phyloP scores from a whole-genome alignment of 2,113 vertebrate species.

The Notarius quadriscutis region DNA sequence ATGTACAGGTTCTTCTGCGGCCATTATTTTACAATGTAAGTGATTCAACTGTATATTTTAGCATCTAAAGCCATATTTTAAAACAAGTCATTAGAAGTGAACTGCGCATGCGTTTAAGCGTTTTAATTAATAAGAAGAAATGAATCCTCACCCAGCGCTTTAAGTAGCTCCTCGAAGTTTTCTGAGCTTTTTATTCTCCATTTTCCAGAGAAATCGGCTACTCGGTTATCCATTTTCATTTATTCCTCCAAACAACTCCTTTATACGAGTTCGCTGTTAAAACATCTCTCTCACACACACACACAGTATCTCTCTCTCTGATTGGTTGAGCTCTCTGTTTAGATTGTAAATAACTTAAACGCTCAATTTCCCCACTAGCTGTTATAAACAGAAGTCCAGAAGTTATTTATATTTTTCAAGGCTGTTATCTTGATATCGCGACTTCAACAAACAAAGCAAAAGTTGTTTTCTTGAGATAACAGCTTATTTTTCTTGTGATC shows the following conservation, averaged over 20 bases:
- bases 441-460: not conserved
- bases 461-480: not conserved
- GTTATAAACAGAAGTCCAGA: not conserved
- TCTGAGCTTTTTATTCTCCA: conserved; percentile 91
- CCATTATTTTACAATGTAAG: not conserved
- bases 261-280: not conserved
- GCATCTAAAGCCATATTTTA: not conserved
- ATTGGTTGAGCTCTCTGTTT: not conserved
- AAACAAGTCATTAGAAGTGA: not conserved
- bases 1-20: not conserved
- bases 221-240: conserved; percentile 63
- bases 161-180: conserved; percentile 89
- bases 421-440: not conserved
- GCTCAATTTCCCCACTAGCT: not conserved
- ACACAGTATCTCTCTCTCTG: conserved; percentile 13
- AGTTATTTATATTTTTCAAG: not conserved
- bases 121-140: not conserved
- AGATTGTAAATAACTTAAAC: not conserved
- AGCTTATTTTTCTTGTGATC: no score
- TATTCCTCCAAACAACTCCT: not conserved
- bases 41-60: no score
- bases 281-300: conserved; percentile 17
- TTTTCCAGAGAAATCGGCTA: conserved; percentile 83
- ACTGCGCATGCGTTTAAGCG: not conserved
- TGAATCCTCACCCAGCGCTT: conserved; percentile 77